These are phyloP conservation scores for Parotia lawesii DNA, from an alignment of 2,113 vertebrate species.

Conservation along the genomic window DNA sequence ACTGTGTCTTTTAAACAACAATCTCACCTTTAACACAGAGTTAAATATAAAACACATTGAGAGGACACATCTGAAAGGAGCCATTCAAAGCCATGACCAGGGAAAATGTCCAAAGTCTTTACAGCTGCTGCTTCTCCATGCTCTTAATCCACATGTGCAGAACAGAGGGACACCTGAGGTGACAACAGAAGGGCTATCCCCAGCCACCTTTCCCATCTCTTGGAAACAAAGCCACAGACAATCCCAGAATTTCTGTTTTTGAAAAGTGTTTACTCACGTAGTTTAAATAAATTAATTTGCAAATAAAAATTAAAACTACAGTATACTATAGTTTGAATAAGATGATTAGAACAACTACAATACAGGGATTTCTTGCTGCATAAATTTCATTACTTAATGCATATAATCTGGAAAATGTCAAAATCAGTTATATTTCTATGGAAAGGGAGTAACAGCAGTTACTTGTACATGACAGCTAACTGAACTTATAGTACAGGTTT, in stretches of 20 bases:
- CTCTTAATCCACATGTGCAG: not conserved
- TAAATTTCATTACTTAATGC: slow-evolving; percentile 68
- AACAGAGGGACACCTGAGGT: not conserved
- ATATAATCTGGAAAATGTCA: slow-evolving; percentile 67
- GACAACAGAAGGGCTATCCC: not conserved
- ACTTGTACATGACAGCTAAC: slow-evolving; percentile 69
- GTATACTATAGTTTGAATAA: slow-evolving; percentile 72
- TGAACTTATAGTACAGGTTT: slow-evolving; percentile 74
- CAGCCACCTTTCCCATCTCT: not conserved
- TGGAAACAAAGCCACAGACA: slow-evolving; percentile 55
- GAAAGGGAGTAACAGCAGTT: slow-evolving; percentile 75
- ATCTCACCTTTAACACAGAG: not conserved
- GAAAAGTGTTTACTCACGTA: slow-evolving; percentile 76
- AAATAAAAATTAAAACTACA: slow-evolving; percentile 82
- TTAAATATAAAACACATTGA: not conserved
- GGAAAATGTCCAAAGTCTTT: not conserved
- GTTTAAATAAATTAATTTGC: slow-evolving; percentile 82
- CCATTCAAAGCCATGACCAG: not conserved
- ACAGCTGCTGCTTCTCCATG: not conserved
- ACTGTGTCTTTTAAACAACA: not conserved
- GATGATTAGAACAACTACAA: slow-evolving; percentile 76
- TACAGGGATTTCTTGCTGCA: slow-evolving; percentile 69
- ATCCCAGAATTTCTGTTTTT: slow-evolving; percentile 62
- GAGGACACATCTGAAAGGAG: not conserved
- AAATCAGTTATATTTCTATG: slow-evolving; percentile 69